A percentile compares a stretch with the other conserved stretches of the same genome.
phyloP scores from a whole-genome alignment of 37 sponge, comb jelly and placozoan species.

The Cliona cf. orientalis region DNA sequence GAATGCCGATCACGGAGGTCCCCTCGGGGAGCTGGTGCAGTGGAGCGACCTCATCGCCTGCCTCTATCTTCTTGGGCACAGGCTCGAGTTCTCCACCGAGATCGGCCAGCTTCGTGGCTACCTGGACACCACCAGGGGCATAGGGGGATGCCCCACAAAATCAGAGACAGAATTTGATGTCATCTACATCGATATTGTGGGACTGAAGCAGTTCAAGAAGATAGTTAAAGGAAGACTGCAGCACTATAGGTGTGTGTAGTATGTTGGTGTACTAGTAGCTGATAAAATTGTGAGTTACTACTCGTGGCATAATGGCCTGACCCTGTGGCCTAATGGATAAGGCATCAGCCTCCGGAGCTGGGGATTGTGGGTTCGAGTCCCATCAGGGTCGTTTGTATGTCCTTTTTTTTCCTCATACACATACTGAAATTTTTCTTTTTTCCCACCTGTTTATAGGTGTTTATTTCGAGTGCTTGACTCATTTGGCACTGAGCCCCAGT shows the following conservation, averaged over 20 bases:
- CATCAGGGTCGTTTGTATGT: slow-evolving; percentile 85
- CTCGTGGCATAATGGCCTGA: slow-evolving; percentile 5
- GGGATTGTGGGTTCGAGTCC: slow-evolving; percentile 97
- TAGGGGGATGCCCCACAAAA: slow-evolving; percentile 39
- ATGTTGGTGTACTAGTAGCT: not conserved
- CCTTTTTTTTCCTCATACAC: slow-evolving; percentile 2
- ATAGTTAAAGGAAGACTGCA: slow-evolving; percentile 21
- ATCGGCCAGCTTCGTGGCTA: slow-evolving; percentile 1
- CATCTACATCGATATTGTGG: slow-evolving; percentile 70
- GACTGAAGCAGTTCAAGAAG: slow-evolving; percentile 55
- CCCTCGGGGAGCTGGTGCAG: slow-evolving; percentile 85
- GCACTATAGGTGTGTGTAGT: slow-evolving; percentile 48
- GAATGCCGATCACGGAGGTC: slow-evolving; percentile 73
- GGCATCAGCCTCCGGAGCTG: slow-evolving; percentile 97
- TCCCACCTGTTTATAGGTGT: slow-evolving; percentile 38
- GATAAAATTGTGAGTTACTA: not conserved
- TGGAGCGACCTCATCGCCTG: slow-evolving; percentile 81
- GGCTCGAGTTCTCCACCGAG: slow-evolving; percentile 52
- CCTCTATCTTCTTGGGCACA: slow-evolving; percentile 63
- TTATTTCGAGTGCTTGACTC: slow-evolving; percentile 78
- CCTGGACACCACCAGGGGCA: slow-evolving; percentile 4
- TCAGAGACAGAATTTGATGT: slow-evolving; percentile 31
- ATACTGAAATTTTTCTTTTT: not conserved
- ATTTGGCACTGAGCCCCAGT: slow-evolving; percentile 85
- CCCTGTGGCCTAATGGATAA: slow-evolving; percentile 88